These are phyloP conservation scores for Etheostoma cragini DNA, from an alignment of 2,113 vertebrate species.

Conservation along the genomic window DNA sequence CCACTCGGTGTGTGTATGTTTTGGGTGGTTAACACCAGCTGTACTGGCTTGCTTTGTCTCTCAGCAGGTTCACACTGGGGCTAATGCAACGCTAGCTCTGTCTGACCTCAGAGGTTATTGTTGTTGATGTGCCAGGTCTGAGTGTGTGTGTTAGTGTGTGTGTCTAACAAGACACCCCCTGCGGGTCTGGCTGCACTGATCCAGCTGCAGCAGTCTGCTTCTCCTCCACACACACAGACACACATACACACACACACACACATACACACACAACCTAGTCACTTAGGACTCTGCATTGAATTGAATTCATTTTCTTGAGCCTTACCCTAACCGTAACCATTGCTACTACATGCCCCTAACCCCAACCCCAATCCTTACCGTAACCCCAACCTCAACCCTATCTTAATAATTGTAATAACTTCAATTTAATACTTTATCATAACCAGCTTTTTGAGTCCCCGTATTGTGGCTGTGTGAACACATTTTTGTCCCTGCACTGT, in stretches of 20 bases:
- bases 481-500: conserved; percentile 27
- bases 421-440: conserved; percentile 13
- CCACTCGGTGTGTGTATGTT: conserved; percentile 64
- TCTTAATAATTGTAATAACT: background rate
- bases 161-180: conserved; percentile 76
- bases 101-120: conserved; percentile 79
- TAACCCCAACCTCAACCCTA: background rate
- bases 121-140: conserved; percentile 61
- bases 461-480: conserved; percentile 30
- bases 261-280: conserved; percentile 29
- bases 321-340: background rate
- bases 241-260: conserved; percentile 25
- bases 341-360: background rate
- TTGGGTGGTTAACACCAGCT: conserved; percentile 78
- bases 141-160: conserved; percentile 22
- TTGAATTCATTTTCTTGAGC: conserved; percentile 21
- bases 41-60: conserved; percentile 72
- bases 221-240: conserved; percentile 40
- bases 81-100: conserved; percentile 72
- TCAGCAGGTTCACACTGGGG: conserved; percentile 76
- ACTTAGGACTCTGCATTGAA: conserved; percentile 34
- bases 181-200: conserved; percentile 67
- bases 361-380: background rate
- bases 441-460: conserved; percentile 6
- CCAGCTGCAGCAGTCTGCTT: conserved; percentile 68